A percentile compares a stretch with the other conserved stretches of the same genome.
phyloP scores from a whole-genome alignment of 2,113 vertebrate species.

The Carlito syrichta region DNA sequence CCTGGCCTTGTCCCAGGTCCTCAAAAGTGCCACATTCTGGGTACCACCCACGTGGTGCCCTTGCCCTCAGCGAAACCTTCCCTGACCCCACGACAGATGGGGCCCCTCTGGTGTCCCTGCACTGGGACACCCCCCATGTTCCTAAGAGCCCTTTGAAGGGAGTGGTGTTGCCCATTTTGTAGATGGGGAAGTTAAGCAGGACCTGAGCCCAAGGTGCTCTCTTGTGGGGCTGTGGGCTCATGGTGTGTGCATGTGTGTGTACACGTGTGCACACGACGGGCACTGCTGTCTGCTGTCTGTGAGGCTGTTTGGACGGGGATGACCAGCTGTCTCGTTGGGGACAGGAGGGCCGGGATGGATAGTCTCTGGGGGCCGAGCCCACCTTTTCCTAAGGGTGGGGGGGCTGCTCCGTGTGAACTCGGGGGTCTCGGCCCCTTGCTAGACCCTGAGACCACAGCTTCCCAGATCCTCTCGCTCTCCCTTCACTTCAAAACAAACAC shows the following conservation, averaged over 20 bases:
- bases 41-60: rapidly evolving
- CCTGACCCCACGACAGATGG: neutral
- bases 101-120: neutral
- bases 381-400: neutral
- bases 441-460: neutral
- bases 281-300: neutral
- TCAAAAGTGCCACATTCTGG: neutral
- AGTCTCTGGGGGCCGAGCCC: neutral
- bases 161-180: neutral
- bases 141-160: neutral
- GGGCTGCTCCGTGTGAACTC: neutral
- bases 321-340: neutral
- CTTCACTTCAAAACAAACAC: conserved; percentile 77
- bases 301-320: neutral
- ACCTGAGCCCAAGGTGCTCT: neutral
- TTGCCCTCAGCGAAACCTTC: neutral
- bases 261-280: neutral
- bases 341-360: neutral
- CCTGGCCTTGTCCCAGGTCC: neutral
- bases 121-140: neutral
- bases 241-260: rapidly evolving
- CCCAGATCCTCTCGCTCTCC: neutral
- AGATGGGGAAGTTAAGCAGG: neutral
- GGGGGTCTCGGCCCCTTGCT: neutral
- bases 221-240: neutral